Evolutionary conservation across 2,888 invertebrate species (phyloP), one percentile per base, ranked within the genome.

Genomic region (Troides helena): DNA sequence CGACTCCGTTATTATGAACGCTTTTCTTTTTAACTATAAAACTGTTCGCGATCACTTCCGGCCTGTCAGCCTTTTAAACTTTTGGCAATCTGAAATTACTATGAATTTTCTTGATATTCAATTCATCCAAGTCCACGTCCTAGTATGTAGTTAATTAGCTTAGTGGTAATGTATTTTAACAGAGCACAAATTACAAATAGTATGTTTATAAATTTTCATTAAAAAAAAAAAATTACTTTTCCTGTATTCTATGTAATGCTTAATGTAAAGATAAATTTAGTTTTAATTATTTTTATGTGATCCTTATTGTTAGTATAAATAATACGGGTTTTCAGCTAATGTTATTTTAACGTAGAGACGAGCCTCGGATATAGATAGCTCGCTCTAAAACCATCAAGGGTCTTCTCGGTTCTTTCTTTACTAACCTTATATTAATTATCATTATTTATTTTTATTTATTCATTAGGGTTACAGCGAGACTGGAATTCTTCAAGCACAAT

Each of bases 401-500:
- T 23, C 21, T 21, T 57, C 50, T 12, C 50, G 21, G n/a, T 21
- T 57, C 57, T 23, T 57, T 21, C 21, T 10, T 46, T 50, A 50
- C 50, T 50, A 17, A 50, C 17, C 18, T 5, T 14, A 17, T 50
- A 14, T 50, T 18, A 50, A 3, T 14, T 50, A 50, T 17, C 14
- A 50, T 14, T 18, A 12, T 50, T 50, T 50, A 50, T 4, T 50
- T 50, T 14, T 50, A 50, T 4, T 12, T 5, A 50, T 14, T 50
- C 50, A 17, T 50, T 14, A 50, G 50, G 58, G 25, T 43, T 46
- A 43, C 57, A 62, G 57, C 46, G 10, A 65, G n/a, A 69, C 39
- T 63, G 53, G 59, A 79, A 80, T 78, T 80, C 81, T 84, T 84
- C 74, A 79, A 81, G 80, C 83, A 85, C 85, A 76, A 82, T 77